A percentile compares a stretch with the other conserved stretches of the same genome.
Evolutionary conservation across 30 jellyfish, hydroid and myxozoan species (phyloP).

Genomic region (Cassiopea xamachana): DNA sequence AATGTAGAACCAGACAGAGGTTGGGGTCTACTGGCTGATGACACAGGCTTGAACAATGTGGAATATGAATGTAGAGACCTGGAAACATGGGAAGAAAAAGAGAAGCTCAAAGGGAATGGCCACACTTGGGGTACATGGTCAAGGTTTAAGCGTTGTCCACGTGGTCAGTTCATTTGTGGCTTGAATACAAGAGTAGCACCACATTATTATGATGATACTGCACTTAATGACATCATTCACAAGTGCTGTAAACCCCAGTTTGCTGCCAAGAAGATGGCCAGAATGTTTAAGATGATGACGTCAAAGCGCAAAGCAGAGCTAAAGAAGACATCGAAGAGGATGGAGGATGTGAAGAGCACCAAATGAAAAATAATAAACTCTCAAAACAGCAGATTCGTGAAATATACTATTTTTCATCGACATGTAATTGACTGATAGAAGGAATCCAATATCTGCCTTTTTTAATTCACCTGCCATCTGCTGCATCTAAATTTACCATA

Average conservation of each 20-base stretch:
- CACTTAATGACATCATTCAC: slow-evolving; percentile 50
- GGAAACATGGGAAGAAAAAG: slow-evolving; percentile 41
- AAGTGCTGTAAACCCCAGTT: slow-evolving; percentile 56
- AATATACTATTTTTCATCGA: too few relatives aligned
- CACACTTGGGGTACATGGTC: slow-evolving; percentile 38
- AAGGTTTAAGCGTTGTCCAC: slow-evolving; percentile 41
- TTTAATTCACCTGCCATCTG: too few relatives aligned
- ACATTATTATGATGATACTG: slow-evolving; percentile 47
- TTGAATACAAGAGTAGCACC: slow-evolving; percentile 32
- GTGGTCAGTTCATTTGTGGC: slow-evolving; percentile 53
- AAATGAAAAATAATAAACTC: background rate
- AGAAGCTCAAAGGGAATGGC: slow-evolving; percentile 13
- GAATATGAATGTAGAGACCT: slow-evolving; percentile 46
- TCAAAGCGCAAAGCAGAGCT: background rate
- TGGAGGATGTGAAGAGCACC: background rate
- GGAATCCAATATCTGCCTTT: too few relatives aligned
- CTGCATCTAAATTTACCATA: too few relatives aligned
- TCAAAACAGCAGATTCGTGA: background rate
- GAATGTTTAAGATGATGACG: background rate
- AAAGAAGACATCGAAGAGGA: background rate
- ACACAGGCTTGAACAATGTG: slow-evolving; percentile 43
- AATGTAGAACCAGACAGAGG: slow-evolving; percentile 34
- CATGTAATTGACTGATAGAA: too few relatives aligned
- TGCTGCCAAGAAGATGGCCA: slow-evolving; percentile 28
- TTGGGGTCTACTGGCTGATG: slow-evolving; percentile 27